Evolutionary conservation across 2,797 vertebrate genomes (phyloP), one percentile per base, ranked within the genome.

Genomic region (Sciurus carolinensis): DNA sequence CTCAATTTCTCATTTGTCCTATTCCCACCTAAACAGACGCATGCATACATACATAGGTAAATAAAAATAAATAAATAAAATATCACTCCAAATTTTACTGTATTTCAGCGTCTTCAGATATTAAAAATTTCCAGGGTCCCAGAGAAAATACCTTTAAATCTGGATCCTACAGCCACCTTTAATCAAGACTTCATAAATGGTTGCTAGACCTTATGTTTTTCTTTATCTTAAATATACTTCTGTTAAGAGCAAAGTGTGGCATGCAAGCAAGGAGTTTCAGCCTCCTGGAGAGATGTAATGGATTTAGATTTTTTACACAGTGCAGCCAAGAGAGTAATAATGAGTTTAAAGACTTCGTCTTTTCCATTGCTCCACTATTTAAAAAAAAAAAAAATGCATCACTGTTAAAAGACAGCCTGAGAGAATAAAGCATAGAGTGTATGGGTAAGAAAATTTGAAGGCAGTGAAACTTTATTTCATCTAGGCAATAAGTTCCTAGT

Each of bases 281-380:
- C 44, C 66, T 92, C 44, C 39, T 64, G 2, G 26, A 44, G 6
- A 24, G 14, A 79, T 71, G 24, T 81, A 44, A 92, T 59, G 44
- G 24, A 71, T 54, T 72, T 26, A 33, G 28, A 64, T 69, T 17
- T 30, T 88, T 62, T 62, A 73, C 2, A 54, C 5, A 52, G n/a
- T 12, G 7, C 30, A 71, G 26, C 36, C 87, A 42, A 90, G 28
- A 26, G 50, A 69, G 50, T 59, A 52, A 64, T 64, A 73, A 90
- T 79, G 57, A 94, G 47, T 79, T 89, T 94, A 83, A 96, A 28
- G 33, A 95, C 42, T 73, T 95, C 42, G 47, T 79, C 42, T 42
- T 33, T 64, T 89, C 42, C 30, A 69, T 67, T 69, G 64, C 30
- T 92, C 66, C 69, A 39, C 44, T 94, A 57, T 89, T 89, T 52